Conservation (phyloP, 2,888 invertebrate genomes). For the Ametastegia equiseti region DNA sequence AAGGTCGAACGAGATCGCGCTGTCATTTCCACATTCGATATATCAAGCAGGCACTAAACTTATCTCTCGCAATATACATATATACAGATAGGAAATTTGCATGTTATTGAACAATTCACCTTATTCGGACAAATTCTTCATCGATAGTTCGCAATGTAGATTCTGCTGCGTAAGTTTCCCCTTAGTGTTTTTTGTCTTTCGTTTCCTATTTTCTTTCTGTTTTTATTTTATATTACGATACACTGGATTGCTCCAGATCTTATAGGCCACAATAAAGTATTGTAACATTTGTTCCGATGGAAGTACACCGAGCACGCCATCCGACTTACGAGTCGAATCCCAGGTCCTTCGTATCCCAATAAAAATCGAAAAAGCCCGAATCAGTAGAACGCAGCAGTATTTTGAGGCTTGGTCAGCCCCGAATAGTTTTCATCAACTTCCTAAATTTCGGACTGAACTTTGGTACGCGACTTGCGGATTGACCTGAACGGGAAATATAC, state of each 20-base stretch:
- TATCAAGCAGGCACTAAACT: constrained; percentile 9
- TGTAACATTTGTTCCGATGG: neutral
- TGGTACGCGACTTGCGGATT: neutral
- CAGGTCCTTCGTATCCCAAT: neutral
- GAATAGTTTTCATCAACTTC: neutral
- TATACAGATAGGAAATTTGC: neutral
- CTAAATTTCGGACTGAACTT: neutral
- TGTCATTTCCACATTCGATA: constrained; percentile 24
- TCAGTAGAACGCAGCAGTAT: constrained; percentile 1
- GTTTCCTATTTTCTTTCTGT: neutral
- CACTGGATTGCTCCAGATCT: neutral
- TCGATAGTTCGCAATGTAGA: constrained; percentile 28
- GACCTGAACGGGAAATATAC: constrained; percentile 24
- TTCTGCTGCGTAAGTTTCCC: neutral
- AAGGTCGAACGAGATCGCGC: neutral
- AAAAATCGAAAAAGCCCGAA: neutral
- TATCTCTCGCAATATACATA: neutral
- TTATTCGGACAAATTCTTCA: neutral
- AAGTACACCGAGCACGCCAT: neutral
- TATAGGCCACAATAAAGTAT: neutral
- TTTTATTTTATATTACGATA: neutral
- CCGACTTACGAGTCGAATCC: neutral
- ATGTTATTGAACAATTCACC: neutral
- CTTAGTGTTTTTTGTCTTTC: too few relatives aligned
- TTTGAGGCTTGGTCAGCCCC: constrained; percentile 19